These are phyloP conservation scores for Linepithema humile DNA, from an alignment of 1,140 invertebrate genomes.

Conservation along the genomic window DNA sequence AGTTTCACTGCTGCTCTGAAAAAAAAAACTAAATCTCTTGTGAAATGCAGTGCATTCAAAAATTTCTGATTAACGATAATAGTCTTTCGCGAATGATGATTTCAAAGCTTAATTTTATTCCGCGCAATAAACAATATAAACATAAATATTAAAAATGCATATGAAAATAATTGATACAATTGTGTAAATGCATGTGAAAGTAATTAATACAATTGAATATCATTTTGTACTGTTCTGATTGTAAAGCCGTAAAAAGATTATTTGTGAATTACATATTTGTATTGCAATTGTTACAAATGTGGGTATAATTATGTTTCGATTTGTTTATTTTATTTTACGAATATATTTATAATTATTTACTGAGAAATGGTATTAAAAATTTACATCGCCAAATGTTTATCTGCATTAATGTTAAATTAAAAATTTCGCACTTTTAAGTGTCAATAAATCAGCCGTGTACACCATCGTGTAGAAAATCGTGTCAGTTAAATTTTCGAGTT, in stretches of 20 bases:
- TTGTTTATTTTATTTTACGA: not conserved
- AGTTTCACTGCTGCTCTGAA: not conserved
- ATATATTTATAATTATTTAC: not conserved
- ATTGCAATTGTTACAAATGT: not conserved
- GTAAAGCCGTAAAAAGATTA: constrained; percentile 2
- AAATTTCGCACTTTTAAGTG: not conserved
- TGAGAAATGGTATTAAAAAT: not conserved
- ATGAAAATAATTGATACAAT: constrained; percentile 7
- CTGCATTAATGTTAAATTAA: constrained; percentile 17
- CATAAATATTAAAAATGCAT: constrained; percentile 25
- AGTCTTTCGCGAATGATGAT: constrained; percentile 31
- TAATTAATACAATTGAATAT: too few species aligned
- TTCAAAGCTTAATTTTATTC: constrained; percentile 15
- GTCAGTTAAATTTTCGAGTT: not conserved
- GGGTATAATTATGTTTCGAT: not conserved
- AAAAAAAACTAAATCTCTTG: constrained; percentile 35
- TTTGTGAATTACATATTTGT: constrained; percentile 1
- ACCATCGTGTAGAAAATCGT: not conserved
- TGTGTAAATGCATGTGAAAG: constrained; percentile 8
- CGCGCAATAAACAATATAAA: constrained; percentile 28
- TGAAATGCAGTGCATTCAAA: constrained; percentile 32
- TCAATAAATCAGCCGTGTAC: not conserved
- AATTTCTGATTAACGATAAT: constrained; percentile 46
- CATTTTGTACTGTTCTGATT: not conserved
- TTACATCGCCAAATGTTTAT: not conserved